phyloP scores from a whole-genome alignment of 1,140 invertebrate genomes.

The Telenomus remus region DNA sequence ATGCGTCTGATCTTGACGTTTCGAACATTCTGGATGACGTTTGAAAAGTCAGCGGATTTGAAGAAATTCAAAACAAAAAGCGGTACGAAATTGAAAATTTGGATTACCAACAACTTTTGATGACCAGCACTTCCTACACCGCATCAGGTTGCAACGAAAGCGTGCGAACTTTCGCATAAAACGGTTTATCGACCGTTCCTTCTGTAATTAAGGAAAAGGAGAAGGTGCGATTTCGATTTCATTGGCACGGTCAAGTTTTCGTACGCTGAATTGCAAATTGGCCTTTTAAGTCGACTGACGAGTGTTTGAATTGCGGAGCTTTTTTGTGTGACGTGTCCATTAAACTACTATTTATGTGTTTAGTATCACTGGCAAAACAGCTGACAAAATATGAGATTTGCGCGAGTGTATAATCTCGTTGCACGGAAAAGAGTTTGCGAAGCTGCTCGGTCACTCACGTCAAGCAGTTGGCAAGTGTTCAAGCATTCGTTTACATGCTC shows the following conservation, averaged over 20 bases:
- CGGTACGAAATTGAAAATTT: background rate
- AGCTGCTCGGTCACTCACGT: conserved; percentile 51
- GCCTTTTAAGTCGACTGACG: too few relatives aligned
- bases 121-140: too few relatives aligned
- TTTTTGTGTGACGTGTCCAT: too few relatives aligned
- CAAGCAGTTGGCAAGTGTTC: conserved; percentile 65
- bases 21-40: background rate
- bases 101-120: too few relatives aligned
- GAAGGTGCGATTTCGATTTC: background rate
- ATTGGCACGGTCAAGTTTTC: conserved; percentile 1
- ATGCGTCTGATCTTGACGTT: conserved; percentile 39
- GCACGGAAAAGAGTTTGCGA: conserved; percentile 22
- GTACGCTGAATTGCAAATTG: too few relatives aligned
- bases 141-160: too few relatives aligned
- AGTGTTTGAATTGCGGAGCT: too few relatives aligned
- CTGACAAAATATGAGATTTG: conserved; percentile 56
- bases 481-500: conserved; percentile 62
- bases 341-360: too few relatives aligned
- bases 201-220: too few relatives aligned
- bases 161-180: too few relatives aligned
- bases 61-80: background rate
- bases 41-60: background rate
- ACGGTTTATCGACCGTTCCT: too few relatives aligned
- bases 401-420: conserved; percentile 51
- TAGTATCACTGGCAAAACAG: conserved; percentile 21